Percentiles rank a stretch among this genome's conserved stretches.
phyloP scores from a whole-genome alignment of 2,888 invertebrate species.

The Apodemia hepburni region DNA sequence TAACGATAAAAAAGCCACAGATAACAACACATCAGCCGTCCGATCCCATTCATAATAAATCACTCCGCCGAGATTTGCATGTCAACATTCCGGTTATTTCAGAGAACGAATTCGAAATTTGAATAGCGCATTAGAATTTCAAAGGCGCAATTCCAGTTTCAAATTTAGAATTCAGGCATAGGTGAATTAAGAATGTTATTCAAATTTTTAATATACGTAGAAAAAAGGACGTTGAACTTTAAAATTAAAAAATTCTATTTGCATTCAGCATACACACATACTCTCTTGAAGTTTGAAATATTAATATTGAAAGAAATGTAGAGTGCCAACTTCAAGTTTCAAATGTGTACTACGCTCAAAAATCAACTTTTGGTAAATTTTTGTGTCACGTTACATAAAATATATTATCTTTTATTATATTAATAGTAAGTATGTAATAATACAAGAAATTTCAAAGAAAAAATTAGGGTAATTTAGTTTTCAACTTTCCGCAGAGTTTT shows the following conservation, averaged over 20 bases:
- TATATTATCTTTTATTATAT: too few relatives aligned
- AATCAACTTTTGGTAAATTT: too few relatives aligned
- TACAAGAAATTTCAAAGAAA: too few relatives aligned
- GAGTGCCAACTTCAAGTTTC: too few relatives aligned
- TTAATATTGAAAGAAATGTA: too few relatives aligned
- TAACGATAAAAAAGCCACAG: slow-evolving; percentile 35
- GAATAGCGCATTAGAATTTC: slow-evolving; percentile 34
- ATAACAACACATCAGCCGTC: slow-evolving; percentile 37
- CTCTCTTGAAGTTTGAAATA: too few relatives aligned
- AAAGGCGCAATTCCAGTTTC: slow-evolving; percentile 31
- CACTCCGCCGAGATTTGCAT: slow-evolving; percentile 39
- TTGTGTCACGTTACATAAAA: too few relatives aligned
- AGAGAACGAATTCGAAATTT: slow-evolving; percentile 23
- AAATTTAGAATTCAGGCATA: slow-evolving; percentile 29
- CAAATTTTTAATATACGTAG: slow-evolving; percentile 3
- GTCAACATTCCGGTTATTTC: slow-evolving; percentile 33
- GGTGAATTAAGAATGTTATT: slow-evolving; percentile 20
- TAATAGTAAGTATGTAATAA: too few relatives aligned
- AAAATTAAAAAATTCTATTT: neutral
- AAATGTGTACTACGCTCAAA: too few relatives aligned
- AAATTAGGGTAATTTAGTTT: too few relatives aligned
- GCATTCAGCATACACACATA: neutral
- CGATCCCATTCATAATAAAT: slow-evolving; percentile 42
- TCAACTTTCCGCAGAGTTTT: too few relatives aligned
- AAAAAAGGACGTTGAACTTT: neutral